These are phyloP conservation scores for Talpa occidentalis DNA, from an alignment of 2,113 vertebrate species.

Conservation along the genomic window DNA sequence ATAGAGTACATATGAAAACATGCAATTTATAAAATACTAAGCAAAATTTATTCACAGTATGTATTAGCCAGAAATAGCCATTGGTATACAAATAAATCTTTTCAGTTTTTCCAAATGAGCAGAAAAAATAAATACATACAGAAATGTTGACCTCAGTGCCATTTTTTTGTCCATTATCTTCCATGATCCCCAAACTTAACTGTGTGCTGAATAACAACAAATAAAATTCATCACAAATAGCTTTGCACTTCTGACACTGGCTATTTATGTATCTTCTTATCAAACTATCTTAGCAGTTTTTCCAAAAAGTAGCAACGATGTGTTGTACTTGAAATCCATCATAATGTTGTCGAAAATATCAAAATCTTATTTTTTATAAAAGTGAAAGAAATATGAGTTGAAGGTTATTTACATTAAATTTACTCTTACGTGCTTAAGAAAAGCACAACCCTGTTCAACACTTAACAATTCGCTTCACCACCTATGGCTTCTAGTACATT, in stretches of 20 bases:
- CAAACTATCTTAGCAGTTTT: conserved; percentile 19
- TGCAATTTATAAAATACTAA: neutral
- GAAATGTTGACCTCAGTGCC: conserved; percentile 31
- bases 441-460: neutral
- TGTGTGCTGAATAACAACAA: neutral
- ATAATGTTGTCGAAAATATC: neutral
- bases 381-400: conserved; percentile 11
- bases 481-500: neutral
- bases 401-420: neutral
- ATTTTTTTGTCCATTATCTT: conserved; percentile 42
- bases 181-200: conserved; percentile 22
- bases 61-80: conserved; percentile 32
- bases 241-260: neutral
- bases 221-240: neutral
- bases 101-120: neutral
- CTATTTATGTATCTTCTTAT: neutral
- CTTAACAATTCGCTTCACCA: neutral
- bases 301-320: conserved; percentile 26
- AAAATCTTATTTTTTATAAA: conserved; percentile 29
- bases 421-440: neutral
- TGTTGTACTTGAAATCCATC: neutral
- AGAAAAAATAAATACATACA: conserved; percentile 69
- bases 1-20: neutral
- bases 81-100: neutral
- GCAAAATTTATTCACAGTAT: neutral